Percentiles rank a stretch among this genome's conserved stretches.
phyloP scores from a whole-genome alignment of 2,888 invertebrate species.

The Drosophila limbata region DNA sequence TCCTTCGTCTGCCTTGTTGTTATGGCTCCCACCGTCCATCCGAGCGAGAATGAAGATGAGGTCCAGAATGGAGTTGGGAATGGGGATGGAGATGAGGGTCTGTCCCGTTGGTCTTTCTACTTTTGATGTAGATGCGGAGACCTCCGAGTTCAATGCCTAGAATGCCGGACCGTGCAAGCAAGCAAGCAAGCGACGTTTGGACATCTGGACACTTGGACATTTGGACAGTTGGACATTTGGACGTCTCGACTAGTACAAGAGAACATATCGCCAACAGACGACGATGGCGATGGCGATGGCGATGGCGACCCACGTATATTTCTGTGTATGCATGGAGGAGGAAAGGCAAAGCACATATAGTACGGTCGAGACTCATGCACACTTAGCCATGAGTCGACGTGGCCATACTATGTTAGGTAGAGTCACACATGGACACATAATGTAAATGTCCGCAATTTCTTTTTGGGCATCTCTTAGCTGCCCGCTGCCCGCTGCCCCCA shows the following conservation, averaged over 20 bases:
- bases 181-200: conserved; percentile 45
- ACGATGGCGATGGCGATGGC: conserved; percentile 13
- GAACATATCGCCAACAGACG: conserved; percentile 77
- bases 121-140: conserved; percentile 75
- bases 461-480: conserved; percentile 83
- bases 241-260: conserved; percentile 69
- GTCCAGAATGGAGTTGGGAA: neutral
- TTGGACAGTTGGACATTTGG: conserved; percentile 21
- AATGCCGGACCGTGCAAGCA: conserved; percentile 37
- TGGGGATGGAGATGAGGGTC: conserved; percentile 46
- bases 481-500: conserved; percentile 65
- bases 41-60: conserved; percentile 1
- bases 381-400: conserved; percentile 43
- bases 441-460: conserved; percentile 83
- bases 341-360: conserved; percentile 49
- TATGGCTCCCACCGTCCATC: conserved; percentile 61
- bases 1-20: conserved; percentile 69
- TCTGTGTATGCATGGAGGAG: conserved; percentile 27
- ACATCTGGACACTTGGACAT: conserved; percentile 40
- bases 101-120: conserved; percentile 72
- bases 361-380: conserved; percentile 51
- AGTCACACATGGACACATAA: conserved; percentile 78
- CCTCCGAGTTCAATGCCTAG: conserved; percentile 65
- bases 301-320: conserved; percentile 62
- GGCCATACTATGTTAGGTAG: conserved; percentile 60